phyloP scores from a whole-genome alignment of 37 sponge, comb jelly and placozoan genomes.

The Cladorhizidae sp. region DNA sequence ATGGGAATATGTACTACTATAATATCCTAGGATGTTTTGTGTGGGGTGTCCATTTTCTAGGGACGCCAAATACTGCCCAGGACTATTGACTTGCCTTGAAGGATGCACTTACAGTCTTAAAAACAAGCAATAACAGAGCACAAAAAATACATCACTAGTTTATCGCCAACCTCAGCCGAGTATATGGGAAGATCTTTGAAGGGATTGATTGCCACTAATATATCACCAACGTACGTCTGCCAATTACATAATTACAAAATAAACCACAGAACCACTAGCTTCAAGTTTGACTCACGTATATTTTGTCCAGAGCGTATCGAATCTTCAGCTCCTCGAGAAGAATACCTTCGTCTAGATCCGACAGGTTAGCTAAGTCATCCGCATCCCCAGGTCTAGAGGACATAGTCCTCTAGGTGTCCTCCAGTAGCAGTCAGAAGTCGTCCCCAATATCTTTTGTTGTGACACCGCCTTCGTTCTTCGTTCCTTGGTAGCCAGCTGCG shows the following conservation, averaged over 20 bases:
- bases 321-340: conserved; percentile 60
- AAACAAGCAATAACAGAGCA: background rate
- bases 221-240: conserved; percentile 87
- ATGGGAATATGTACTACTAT: too few species aligned
- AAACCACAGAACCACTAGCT: too few species aligned
- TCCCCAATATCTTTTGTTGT: too few species aligned
- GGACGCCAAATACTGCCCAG: too few species aligned
- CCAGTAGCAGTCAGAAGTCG: too few species aligned
- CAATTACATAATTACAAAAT: background rate
- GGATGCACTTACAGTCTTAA: background rate
- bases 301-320: conserved; percentile 66
- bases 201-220: conserved; percentile 82
- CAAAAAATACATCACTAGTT: too few species aligned
- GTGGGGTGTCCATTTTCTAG: too few species aligned
- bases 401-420: too few species aligned
- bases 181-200: conserved; percentile 75
- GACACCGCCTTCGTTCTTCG: too few species aligned
- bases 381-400: conserved; percentile 33
- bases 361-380: conserved; percentile 74
- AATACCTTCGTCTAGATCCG: conserved; percentile 59
- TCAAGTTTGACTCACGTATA: conserved; percentile 60
- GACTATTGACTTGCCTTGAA: background rate
- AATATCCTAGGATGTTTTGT: too few species aligned
- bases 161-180: conserved; percentile 49
- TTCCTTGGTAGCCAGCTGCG: too few species aligned